These are phyloP conservation scores for Galemys pyrenaicus DNA, from an alignment of 2,113 vertebrate genomes.

Conservation along the genomic window DNA sequence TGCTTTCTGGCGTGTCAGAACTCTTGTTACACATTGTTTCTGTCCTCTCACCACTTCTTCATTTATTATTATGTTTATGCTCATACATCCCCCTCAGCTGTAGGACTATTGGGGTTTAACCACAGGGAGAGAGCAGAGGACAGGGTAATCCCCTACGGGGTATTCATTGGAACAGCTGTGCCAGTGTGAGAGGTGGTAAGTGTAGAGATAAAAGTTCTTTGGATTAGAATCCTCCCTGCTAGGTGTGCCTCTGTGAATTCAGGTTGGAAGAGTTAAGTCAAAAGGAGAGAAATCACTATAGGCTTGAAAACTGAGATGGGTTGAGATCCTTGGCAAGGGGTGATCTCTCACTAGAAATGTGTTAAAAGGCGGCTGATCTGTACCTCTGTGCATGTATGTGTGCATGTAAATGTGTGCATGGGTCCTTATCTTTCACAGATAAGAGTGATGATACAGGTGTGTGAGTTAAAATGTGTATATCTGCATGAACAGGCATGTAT, in stretches of 20 bases:
- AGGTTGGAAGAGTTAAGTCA: neutral
- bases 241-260: neutral
- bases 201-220: neutral
- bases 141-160: neutral
- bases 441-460: neutral
- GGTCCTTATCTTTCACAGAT: neutral
- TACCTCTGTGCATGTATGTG: neutral
- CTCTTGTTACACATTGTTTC: neutral
- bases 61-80: neutral
- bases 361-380: neutral
- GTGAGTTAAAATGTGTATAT: neutral
- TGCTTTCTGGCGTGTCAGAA: slow-evolving; percentile 1
- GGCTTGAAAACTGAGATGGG: neutral
- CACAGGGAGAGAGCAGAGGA: neutral
- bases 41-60: neutral
- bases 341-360: neutral
- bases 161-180: neutral
- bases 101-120: neutral
- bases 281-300: neutral
- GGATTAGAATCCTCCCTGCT: neutral
- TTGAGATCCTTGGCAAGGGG: neutral
- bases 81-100: neutral
- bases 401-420: neutral
- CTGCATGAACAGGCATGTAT: neutral
- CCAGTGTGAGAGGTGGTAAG: neutral